Conservation (phyloP, 2,797 vertebrate species). For the Lycodopsis pacificus region DNA sequence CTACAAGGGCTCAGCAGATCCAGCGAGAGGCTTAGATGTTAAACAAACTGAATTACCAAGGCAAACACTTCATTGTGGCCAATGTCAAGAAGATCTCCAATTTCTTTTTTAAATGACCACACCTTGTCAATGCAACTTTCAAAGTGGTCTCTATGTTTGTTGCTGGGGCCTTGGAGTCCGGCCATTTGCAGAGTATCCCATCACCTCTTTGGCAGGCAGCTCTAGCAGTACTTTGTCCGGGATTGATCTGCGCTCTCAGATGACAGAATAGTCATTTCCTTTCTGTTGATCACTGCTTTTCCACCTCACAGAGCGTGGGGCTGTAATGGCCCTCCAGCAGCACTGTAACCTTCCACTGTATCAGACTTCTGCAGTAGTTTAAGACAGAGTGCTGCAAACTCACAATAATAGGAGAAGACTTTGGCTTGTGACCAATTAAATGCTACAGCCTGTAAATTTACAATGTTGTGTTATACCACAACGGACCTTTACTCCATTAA, state of each 20-base stretch:
- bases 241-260: conserved; percentile 54
- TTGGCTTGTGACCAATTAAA: conserved; percentile 7
- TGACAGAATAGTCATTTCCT: conserved; percentile 62
- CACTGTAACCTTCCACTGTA: conserved; percentile 36
- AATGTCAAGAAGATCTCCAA: conserved; percentile 67
- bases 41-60: conserved; percentile 63
- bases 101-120: conserved; percentile 34
- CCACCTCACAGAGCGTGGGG: conserved; percentile 54
- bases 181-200: conserved; percentile 35
- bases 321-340: conserved; percentile 54
- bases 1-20: conserved; percentile 43
- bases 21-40: conserved; percentile 45
- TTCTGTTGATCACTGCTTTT: conserved; percentile 72
- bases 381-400: conserved; percentile 15
- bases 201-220: conserved; percentile 45
- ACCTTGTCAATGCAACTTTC: conserved; percentile 36
- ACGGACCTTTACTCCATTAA: background rate
- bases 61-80: conserved; percentile 53
- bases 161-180: conserved; percentile 37
- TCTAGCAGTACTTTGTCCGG: conserved; percentile 42
- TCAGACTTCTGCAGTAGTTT: conserved; percentile 33
- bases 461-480: background rate
- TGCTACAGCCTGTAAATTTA: background rate
- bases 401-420: conserved; percentile 9
- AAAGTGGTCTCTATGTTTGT: conserved; percentile 39